Evolutionary conservation across 2,797 vertebrate genomes (phyloP).

Genomic region (Eulemur mongoz): DNA sequence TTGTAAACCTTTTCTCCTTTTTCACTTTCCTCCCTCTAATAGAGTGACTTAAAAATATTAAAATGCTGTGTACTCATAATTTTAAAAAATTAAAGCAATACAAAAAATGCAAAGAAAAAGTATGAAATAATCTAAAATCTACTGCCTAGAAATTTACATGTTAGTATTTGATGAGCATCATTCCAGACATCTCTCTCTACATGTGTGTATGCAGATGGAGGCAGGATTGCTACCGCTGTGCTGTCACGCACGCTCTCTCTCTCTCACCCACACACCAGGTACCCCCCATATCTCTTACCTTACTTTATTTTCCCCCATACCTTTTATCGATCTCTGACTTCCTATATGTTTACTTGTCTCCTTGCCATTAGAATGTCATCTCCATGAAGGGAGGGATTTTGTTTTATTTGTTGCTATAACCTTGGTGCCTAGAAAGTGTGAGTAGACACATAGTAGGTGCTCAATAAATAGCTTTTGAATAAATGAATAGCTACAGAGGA

Average conservation of each 20-base stretch:
- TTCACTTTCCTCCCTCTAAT: not conserved
- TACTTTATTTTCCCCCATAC: not conserved
- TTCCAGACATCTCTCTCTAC: not conserved
- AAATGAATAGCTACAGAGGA: not conserved
- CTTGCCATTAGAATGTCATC: not conserved
- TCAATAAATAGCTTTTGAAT: not conserved
- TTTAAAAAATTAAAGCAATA: not conserved
- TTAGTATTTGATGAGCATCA: not conserved
- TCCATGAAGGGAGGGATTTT: not conserved
- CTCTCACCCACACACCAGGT: not conserved
- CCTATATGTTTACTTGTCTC: not conserved
- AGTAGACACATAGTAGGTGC: not conserved
- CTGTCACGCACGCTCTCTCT: not conserved
- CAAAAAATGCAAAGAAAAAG: constrained; percentile 31
- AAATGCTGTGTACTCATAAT: not conserved
- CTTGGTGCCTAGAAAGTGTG: not conserved
- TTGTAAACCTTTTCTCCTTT: not conserved
- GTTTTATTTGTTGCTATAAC: not conserved
- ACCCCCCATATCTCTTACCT: not conserved
- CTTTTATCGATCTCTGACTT: not conserved
- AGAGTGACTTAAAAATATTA: not conserved
- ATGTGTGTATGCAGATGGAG: not conserved
- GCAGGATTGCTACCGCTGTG: not conserved
- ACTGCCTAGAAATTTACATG: not conserved
- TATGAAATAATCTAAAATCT: not conserved